A percentile compares a stretch with the other conserved stretches of the same genome.
Conservation (phyloP, 2,113 vertebrate genomes). For the Ifrita kowaldi region DNA sequence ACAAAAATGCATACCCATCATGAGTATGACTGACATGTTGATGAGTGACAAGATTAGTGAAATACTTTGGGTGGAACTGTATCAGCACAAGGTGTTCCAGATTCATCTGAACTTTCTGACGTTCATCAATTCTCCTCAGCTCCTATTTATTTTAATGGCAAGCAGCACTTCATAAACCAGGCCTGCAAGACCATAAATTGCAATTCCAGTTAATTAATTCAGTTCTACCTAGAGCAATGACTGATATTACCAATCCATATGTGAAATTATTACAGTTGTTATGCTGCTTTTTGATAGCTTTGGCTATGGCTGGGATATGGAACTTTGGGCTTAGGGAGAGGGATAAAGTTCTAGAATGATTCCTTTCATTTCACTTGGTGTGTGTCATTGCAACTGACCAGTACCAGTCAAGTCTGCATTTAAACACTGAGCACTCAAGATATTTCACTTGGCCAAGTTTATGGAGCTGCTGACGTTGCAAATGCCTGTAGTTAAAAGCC, state of each 20-base stretch:
- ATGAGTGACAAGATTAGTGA: neutral
- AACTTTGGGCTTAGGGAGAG: neutral
- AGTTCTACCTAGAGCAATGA: neutral
- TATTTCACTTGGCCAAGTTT: neutral
- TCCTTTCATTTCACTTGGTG: neutral
- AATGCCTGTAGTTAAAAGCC: neutral
- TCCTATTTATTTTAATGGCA: neutral
- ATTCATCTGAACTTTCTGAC: neutral
- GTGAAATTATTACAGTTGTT: neutral
- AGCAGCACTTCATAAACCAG: neutral
- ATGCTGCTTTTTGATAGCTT: neutral
- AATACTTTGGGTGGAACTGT: neutral
- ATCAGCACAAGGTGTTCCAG: neutral
- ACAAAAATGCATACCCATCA: neutral
- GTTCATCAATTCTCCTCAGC: neutral
- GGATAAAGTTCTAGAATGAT: neutral
- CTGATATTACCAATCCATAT: neutral
- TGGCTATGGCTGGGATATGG: accelerated
- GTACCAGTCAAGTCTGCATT: neutral
- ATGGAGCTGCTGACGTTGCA: neutral
- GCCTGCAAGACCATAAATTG: neutral
- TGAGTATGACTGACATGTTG: neutral
- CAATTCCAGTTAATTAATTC: neutral
- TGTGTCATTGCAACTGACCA: neutral
- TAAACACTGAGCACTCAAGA: neutral